Evolutionary conservation across 2,797 vertebrate genomes (phyloP).

Genomic region (Myotis daubentonii): DNA sequence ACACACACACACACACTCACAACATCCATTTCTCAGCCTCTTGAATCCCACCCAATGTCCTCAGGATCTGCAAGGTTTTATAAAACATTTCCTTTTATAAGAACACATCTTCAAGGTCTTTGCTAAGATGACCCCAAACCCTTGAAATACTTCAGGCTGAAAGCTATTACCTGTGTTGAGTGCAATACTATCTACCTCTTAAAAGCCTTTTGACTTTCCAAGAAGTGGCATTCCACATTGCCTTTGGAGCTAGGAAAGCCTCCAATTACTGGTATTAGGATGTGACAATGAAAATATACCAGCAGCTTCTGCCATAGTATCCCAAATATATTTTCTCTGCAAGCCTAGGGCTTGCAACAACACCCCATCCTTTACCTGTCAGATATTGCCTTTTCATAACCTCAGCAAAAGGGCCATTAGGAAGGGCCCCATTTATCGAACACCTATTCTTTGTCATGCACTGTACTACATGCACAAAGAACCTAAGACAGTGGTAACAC

Average conservation of each 20-base stretch:
- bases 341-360: not conserved
- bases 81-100: constrained; percentile 63
- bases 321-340: not conserved
- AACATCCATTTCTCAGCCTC: constrained; percentile 68
- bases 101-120: constrained; percentile 49
- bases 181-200: not conserved
- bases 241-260: not conserved
- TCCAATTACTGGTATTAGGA: not conserved
- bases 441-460: not conserved
- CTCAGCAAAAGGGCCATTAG: not conserved
- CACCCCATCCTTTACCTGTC: not conserved
- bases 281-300: not conserved
- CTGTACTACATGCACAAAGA: not conserved
- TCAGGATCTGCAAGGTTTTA: not conserved
- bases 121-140: constrained; percentile 41
- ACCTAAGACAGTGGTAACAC: not conserved
- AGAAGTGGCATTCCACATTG: not conserved
- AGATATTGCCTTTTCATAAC: not conserved
- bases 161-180: constrained; percentile 46
- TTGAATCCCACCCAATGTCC: constrained; percentile 57
- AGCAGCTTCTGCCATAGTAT: not conserved
- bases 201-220: not conserved
- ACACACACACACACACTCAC: not conserved
- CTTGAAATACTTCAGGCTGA: constrained; percentile 63
- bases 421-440: not conserved